A percentile compares a stretch with the other conserved stretches of the same genome.
Conservation (phyloP, 2,888 invertebrate genomes). For the Zhuqinia jingwanae region DNA sequence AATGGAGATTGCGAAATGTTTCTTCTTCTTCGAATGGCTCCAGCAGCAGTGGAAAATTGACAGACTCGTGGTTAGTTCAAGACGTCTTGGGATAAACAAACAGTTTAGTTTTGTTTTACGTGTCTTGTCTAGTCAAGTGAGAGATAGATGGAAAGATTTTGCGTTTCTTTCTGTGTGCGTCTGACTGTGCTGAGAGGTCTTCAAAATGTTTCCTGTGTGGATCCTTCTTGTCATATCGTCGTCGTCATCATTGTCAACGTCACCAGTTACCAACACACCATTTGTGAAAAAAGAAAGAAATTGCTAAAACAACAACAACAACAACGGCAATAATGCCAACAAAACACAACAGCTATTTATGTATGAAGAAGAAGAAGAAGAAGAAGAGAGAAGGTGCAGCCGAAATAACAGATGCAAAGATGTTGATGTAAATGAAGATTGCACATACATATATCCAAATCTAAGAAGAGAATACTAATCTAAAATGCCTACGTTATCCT, state of each 20-base stretch:
- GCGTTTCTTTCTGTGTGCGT: no score
- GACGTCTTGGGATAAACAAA: slow-evolving; percentile 3
- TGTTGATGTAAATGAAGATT: background rate
- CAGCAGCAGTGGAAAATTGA: background rate
- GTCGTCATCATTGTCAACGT: slow-evolving; percentile 10
- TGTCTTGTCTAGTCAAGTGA: background rate
- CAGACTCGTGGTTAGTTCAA: background rate
- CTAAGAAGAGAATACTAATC: background rate
- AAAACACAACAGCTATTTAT: no score
- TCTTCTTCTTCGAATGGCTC: slow-evolving; percentile 11
- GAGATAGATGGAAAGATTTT: no score
- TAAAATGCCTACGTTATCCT: background rate
- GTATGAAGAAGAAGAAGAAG: no score
- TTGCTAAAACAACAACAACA: slow-evolving; percentile 34
- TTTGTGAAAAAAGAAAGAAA: slow-evolving; percentile 23
- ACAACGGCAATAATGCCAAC: background rate
- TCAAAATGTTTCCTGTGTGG: slow-evolving; percentile 39
- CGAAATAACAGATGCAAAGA: slow-evolving; percentile 16
- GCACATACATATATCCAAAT: background rate
- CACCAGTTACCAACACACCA: background rate
- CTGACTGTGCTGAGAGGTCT: background rate
- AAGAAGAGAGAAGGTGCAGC: slow-evolving; percentile 21
- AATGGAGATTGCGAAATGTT: slow-evolving; percentile 20
- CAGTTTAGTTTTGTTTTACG: background rate
- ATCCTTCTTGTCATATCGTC: slow-evolving; percentile 22